These are phyloP conservation scores for Xenopus borealis DNA, from an alignment of 2,113 vertebrate species.

Conservation along the genomic window DNA sequence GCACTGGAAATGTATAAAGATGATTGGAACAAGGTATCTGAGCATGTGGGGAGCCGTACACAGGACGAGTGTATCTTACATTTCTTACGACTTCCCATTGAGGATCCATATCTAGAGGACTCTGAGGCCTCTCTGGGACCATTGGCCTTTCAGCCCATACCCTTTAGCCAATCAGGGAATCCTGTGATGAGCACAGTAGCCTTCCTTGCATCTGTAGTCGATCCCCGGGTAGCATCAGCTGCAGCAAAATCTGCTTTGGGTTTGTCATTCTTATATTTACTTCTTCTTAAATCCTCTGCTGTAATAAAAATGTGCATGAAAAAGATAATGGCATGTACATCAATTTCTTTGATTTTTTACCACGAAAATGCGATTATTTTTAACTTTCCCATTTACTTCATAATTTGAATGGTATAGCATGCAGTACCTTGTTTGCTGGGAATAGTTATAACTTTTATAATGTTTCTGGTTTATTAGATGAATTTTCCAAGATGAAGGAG, in stretches of 20 bases:
- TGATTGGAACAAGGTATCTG: constrained; percentile 97
- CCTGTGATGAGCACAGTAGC: constrained; percentile 96
- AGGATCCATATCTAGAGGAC: constrained; percentile 92
- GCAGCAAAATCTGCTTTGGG: constrained; percentile 92
- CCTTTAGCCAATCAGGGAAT: constrained; percentile 94
- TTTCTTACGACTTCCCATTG: constrained; percentile 89
- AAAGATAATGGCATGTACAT: no score
- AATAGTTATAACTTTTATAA: no score
- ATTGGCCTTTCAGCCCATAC: constrained; percentile 86
- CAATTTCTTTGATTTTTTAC: no score
- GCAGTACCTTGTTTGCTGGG: no score
- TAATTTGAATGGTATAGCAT: no score
- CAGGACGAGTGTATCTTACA: constrained; percentile 95
- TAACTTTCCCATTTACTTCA: no score
- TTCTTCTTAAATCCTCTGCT: no score
- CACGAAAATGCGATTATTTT: no score
- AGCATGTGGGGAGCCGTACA: constrained; percentile 92
- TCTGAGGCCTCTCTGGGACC: constrained; percentile 81
- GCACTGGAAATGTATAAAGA: constrained; percentile 94
- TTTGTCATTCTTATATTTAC: constrained; percentile 51
- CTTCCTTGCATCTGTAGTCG: constrained; percentile 92
- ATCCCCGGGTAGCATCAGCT: constrained; percentile 89
- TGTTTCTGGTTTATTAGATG: constrained; percentile 67
- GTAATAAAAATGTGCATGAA: no score
- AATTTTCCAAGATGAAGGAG: constrained; percentile 98